Conservation (phyloP, 2,888 invertebrate species). For the Perizoma affinitatum region DNA sequence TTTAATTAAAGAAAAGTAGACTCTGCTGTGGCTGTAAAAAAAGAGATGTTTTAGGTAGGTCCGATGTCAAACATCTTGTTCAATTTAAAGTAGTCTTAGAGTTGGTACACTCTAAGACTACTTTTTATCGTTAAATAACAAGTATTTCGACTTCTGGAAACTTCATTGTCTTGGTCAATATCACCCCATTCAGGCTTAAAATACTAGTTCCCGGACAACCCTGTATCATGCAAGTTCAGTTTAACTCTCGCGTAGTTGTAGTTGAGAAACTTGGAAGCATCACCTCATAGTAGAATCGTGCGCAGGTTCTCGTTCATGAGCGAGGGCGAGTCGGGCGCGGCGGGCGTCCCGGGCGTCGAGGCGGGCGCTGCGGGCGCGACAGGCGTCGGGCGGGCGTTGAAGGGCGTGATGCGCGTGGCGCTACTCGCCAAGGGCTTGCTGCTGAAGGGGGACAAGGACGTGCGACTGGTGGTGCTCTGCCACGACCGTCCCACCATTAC, state of each 20-base stretch:
- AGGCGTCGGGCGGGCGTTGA: conserved; percentile 86
- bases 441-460: conserved; percentile 93
- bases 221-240: no score
- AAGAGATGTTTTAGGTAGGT: no score
- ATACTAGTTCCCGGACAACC: no score
- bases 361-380: conserved; percentile 55
- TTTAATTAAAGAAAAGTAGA: no score
- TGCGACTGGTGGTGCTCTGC: conserved; percentile 97
- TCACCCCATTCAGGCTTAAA: no score
- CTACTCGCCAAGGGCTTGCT: conserved; percentile 90
- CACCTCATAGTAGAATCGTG: neutral
- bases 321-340: conserved; percentile 57
- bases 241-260: neutral
- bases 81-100: no score
- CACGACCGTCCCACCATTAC: conserved; percentile 96
- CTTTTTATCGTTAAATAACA: no score
- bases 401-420: conserved; percentile 98
- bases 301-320: conserved; percentile 72
- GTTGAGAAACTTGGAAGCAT: neutral
- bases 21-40: no score
- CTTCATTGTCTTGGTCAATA: no score
- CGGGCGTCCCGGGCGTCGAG: conserved; percentile 59
- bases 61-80: no score
- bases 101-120: no score
- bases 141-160: no score